These are phyloP conservation scores for Coelopa pilipes DNA, from an alignment of 2,888 invertebrate genomes.

Conservation along the genomic window DNA sequence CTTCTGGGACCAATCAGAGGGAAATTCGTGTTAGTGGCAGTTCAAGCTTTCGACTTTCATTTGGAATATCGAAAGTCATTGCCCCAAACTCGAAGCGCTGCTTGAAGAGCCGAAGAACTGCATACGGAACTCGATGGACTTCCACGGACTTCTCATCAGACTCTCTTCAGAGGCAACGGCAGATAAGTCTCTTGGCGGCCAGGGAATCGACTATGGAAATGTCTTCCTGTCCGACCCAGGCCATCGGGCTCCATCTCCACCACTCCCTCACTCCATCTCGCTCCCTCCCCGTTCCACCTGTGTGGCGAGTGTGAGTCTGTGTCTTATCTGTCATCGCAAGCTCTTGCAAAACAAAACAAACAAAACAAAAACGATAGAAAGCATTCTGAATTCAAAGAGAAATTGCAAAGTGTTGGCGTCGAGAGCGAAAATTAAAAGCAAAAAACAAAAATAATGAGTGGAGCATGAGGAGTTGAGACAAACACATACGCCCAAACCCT, in stretches of 20 bases:
- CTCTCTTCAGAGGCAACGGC: background rate
- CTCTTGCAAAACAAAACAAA: conserved; percentile 6
- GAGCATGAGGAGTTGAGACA: background rate
- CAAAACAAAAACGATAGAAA: conserved; percentile 14
- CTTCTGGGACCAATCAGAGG: no score
- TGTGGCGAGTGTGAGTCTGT: background rate
- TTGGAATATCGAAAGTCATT: no score
- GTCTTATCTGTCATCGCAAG: conserved; percentile 25
- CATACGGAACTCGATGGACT: no score
- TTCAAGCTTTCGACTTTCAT: no score
- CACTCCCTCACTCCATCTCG: background rate
- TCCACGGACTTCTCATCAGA: no score
- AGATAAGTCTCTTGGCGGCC: background rate
- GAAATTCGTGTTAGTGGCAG: no score
- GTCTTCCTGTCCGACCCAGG: background rate
- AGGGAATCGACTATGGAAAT: background rate
- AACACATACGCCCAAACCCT: background rate
- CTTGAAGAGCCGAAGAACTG: no score
- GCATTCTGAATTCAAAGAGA: conserved; percentile 5
- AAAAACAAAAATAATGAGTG: conserved; percentile 14
- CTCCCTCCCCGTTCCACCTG: background rate
- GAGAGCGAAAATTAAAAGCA: conserved; percentile 24
- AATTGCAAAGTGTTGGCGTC: conserved; percentile 15
- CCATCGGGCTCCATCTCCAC: background rate
- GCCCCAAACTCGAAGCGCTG: no score